phyloP scores from a whole-genome alignment of 2,797 vertebrate species.

The Spizella passerina region DNA sequence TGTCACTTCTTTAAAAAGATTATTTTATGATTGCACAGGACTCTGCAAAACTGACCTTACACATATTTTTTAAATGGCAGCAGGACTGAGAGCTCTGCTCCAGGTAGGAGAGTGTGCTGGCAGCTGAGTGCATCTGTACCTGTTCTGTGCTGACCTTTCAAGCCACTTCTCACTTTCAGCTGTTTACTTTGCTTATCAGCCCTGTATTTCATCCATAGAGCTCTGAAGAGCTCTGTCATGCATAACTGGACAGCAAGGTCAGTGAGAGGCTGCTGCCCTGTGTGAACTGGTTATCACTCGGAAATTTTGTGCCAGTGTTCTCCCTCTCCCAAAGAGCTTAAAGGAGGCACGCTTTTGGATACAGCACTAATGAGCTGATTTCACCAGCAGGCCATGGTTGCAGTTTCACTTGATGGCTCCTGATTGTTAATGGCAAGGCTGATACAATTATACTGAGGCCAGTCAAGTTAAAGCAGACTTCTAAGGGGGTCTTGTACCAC shows the following conservation, averaged over 20 bases:
- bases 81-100: background rate
- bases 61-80: background rate
- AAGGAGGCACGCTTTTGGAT: accelerated
- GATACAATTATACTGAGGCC: background rate
- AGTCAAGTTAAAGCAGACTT: background rate
- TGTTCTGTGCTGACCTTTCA: background rate
- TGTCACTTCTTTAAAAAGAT: background rate
- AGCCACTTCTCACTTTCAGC: constrained; percentile 36
- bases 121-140: background rate
- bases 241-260: background rate
- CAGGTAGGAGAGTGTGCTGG: background rate
- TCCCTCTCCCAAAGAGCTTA: background rate
- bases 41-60: background rate
- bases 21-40: background rate
- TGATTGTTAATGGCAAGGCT: background rate
- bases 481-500: background rate
- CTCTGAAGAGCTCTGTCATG: background rate
- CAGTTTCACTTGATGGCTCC: background rate
- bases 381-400: background rate
- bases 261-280: background rate
- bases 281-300: accelerated
- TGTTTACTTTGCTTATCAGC: constrained; percentile 39
- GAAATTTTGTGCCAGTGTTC: background rate
- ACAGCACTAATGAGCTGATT: background rate
- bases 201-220: background rate